These are phyloP conservation scores for Euura saliciscinereae DNA, from an alignment of 1,140 invertebrate genomes.

Conservation along the genomic window DNA sequence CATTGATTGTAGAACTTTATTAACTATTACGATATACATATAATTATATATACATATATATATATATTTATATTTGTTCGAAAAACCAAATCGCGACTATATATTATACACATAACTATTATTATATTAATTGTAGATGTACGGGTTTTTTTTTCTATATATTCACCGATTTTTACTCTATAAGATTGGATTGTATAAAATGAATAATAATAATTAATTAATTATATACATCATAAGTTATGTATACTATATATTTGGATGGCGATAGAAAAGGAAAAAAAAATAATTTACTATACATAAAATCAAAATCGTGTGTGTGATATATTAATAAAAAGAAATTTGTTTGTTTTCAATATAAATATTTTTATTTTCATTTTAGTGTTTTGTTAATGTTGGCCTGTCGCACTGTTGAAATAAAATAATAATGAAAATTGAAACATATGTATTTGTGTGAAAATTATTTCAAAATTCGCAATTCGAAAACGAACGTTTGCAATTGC, in stretches of 20 bases:
- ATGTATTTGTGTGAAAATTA: too few species aligned
- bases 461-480: too few species aligned
- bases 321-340: not conserved
- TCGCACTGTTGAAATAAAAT: conserved; percentile 31
- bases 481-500: too few species aligned
- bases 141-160: not conserved
- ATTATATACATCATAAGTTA: not conserved
- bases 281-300: not conserved
- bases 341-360: too few species aligned
- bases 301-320: conserved; percentile 20
- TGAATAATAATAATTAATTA: not conserved
- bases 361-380: conserved; percentile 20
- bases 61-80: too few species aligned
- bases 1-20: not conserved
- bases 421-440: not conserved
- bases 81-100: too few species aligned
- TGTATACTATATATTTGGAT: conserved; percentile 8
- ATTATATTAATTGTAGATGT: too few species aligned
- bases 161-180: not conserved
- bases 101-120: too few species aligned
- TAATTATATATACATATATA: too few species aligned
- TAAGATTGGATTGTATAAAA: too few species aligned
- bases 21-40: too few species aligned
- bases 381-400: conserved; percentile 31
- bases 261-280: not conserved